phyloP scores from a whole-genome alignment of 2,888 invertebrate genomes.

The Onthophagus sagittarius region DNA sequence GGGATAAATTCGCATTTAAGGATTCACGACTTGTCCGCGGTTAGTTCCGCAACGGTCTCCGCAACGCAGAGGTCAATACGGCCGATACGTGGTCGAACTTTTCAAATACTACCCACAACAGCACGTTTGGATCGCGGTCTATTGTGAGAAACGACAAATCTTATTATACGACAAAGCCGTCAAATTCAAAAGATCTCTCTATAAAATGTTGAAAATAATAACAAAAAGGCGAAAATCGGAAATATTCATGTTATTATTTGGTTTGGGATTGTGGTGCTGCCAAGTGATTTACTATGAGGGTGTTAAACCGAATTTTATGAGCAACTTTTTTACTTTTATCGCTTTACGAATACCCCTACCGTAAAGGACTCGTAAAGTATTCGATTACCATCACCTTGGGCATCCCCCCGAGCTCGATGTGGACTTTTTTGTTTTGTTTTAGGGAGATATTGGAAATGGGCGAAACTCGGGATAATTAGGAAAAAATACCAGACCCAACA shows the following conservation, averaged over 20 bases:
- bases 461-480: not conserved
- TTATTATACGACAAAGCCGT: not conserved
- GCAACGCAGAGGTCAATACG: constrained; percentile 10
- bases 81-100: constrained; percentile 10
- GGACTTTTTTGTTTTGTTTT: not conserved
- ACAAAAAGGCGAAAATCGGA: not conserved
- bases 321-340: not conserved
- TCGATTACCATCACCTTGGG: not conserved
- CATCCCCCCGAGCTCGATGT: not conserved
- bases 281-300: not conserved
- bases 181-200: no score
- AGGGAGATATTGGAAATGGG: not conserved
- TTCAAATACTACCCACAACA: not conserved
- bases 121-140: not conserved
- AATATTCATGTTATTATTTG: not conserved
- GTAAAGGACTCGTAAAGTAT: not conserved
- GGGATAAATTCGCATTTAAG: constrained; percentile 2
- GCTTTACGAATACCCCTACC: not conserved
- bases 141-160: not conserved
- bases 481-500: not conserved
- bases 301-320: not conserved
- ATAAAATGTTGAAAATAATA: no score
- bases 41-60: constrained; percentile 2
- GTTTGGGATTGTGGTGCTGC: not conserved
- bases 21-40: constrained; percentile 9